phyloP scores from a whole-genome alignment of 2,797 vertebrate species.

The Xiphophorus birchmanni region DNA sequence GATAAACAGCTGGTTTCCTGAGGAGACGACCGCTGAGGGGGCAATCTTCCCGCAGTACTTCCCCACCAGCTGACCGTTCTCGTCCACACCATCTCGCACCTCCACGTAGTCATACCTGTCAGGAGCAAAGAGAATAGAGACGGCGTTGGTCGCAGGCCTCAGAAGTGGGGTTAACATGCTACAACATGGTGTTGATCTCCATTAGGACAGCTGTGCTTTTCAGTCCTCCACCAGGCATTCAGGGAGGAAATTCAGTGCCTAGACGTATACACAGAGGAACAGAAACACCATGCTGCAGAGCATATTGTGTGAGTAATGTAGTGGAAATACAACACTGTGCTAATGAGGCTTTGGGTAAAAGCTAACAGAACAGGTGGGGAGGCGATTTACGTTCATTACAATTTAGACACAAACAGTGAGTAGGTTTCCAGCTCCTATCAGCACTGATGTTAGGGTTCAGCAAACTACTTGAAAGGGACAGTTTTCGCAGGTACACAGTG shows the following conservation, averaged over 20 bases:
- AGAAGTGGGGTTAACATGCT: not conserved
- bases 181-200: not conserved
- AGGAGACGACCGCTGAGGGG: slow-evolving; percentile 91
- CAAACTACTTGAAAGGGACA: slow-evolving; percentile 24
- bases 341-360: slow-evolving; percentile 72
- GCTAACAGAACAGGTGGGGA: slow-evolving; percentile 59
- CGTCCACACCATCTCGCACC: slow-evolving; percentile 92
- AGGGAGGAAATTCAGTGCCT: not conserved
- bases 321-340: slow-evolving; percentile 63
- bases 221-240: not conserved
- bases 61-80: slow-evolving; percentile 89
- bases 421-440: slow-evolving; percentile 40
- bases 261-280: slow-evolving; percentile 10
- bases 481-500: too few relatives aligned
- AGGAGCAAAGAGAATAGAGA: slow-evolving; percentile 5
- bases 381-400: slow-evolving; percentile 49
- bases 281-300: slow-evolving; percentile 30
- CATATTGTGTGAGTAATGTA: slow-evolving; percentile 64
- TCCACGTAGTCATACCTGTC: slow-evolving; percentile 97
- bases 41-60: slow-evolving; percentile 99
- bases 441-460: slow-evolving; percentile 42
- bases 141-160: not conserved
- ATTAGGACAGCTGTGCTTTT: not conserved
- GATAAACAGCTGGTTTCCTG: slow-evolving; percentile 93
- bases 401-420: slow-evolving; percentile 10